Evolutionary conservation across 2,888 invertebrate genomes (phyloP), one percentile per base, ranked within the genome.

Genomic region (Saturnia pavonia): DNA sequence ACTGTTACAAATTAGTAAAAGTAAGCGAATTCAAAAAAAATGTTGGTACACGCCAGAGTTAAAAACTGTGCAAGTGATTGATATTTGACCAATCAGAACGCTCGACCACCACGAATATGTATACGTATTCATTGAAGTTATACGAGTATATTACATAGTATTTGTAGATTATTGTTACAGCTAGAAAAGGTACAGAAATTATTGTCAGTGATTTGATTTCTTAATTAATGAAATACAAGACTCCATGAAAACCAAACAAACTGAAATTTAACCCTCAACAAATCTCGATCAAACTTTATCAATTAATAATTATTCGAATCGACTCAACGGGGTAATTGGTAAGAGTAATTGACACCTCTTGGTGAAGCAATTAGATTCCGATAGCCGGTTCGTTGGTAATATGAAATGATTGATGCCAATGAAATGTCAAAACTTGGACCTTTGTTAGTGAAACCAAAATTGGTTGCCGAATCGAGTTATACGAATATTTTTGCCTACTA

Each of bases 231-330:
- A n/a, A 65, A 40, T 65, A 40, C 65, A 65, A 65, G 40, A 34
- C n/a, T 40, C n/a, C n/a, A 40, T 40, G 65, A 40, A 65, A 40
- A n/a, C 9, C 40, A 40, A 65, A 65, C 65, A 65, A 65, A 65
- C 65, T 65, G 65, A 40, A 65, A 65, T 65, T 40, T 40, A 65
- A 65, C 65, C 65, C 40, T 65, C n/a, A 40, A 65, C 65, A 65
- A 65, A 65, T 40, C 34, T n/a, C 40, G 65, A 65, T 40, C 65
- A 40, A 65, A 65, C 65, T 65, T 65, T 40, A 65, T 40, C 40
- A 65, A 65, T 65, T 65, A 65, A 40, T 60, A n/a, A 34, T 65
- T 65, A 65, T 65, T 65, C 11, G 40, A 40, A 65, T 65, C 65
- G 40, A n/a, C 65, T 40, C 27, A 25, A 60, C 57, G 12, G 25